These are phyloP conservation scores for Solea solea DNA, from an alignment of 2,113 vertebrate species.

Conservation along the genomic window DNA sequence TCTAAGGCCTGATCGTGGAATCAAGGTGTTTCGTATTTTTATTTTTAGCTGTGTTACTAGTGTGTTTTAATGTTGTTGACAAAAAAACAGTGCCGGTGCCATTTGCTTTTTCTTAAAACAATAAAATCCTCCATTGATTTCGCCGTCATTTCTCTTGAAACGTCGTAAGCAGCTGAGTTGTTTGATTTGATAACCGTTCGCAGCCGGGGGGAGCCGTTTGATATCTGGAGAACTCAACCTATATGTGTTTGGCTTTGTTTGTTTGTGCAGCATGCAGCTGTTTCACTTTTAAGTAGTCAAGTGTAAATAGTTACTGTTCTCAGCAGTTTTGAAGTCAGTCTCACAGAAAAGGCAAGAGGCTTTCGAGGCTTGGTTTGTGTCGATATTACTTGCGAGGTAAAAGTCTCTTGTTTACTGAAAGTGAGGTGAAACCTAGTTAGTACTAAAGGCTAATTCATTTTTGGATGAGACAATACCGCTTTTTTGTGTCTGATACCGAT, in stretches of 20 bases:
- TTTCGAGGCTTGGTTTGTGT: not conserved
- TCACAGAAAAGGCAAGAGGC: not conserved
- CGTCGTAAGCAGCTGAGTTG: not conserved
- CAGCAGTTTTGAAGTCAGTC: slow-evolving; percentile 7
- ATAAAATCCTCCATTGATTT: slow-evolving; percentile 7
- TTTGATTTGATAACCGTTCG: slow-evolving; percentile 21
- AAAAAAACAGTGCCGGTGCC: not conserved
- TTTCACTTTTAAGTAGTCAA: slow-evolving; percentile 10
- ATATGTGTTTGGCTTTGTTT: not conserved
- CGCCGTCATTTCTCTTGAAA: not conserved
- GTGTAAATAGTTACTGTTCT: not conserved
- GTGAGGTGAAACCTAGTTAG: not conserved
- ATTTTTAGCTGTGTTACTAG: not conserved
- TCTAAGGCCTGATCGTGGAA: slow-evolving; percentile 9
- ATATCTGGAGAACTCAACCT: slow-evolving; percentile 12
- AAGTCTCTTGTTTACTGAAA: not conserved
- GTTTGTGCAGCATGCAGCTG: not conserved
- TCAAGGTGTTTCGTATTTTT: not conserved
- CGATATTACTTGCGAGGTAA: not conserved
- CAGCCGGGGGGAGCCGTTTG: not conserved
- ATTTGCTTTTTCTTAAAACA: slow-evolving; percentile 1
- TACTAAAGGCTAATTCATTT: not conserved
- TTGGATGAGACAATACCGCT: not conserved
- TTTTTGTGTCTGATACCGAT: too few species aligned
- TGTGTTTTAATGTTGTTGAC: not conserved